A percentile compares a stretch with the other conserved stretches of the same genome.
These are phyloP conservation scores for Neelides sp. DNA, from an alignment of 1,140 invertebrate species.

Conservation along the genomic window DNA sequence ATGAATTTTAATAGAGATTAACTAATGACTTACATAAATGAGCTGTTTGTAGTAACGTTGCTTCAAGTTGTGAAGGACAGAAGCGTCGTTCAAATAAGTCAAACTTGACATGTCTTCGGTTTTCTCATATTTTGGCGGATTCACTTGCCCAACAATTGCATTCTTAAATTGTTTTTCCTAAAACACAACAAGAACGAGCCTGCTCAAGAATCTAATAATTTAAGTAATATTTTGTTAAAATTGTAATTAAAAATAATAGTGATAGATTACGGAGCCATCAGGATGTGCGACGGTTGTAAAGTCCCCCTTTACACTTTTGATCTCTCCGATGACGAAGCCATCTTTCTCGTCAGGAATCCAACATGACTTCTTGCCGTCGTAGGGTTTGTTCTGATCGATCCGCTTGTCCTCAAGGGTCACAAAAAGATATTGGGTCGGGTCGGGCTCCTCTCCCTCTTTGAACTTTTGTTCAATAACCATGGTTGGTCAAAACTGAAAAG, in stretches of 20 bases:
- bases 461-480: conserved; percentile 32
- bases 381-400: conserved; percentile 42
- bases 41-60: conserved; percentile 43
- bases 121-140: conserved; percentile 51
- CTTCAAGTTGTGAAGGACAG: conserved; percentile 48
- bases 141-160: conserved; percentile 43
- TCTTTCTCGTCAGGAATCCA: conserved; percentile 53
- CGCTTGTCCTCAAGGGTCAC: conserved; percentile 40
- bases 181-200: too few relatives aligned
- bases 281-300: conserved; percentile 44
- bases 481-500: too few relatives aligned
- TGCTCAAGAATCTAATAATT: too few relatives aligned
- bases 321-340: conserved; percentile 46
- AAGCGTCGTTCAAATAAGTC: conserved; percentile 54
- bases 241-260: too few relatives aligned
- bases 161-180: conserved; percentile 40
- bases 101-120: conserved; percentile 54
- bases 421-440: conserved; percentile 39
- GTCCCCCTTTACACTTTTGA: conserved; percentile 51
- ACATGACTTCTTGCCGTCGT: conserved; percentile 52
- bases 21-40: conserved; percentile 54
- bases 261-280: too few relatives aligned
- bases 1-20: too few relatives aligned
- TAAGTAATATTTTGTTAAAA: too few relatives aligned
- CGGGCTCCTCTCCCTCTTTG: conserved; percentile 36